Base-by-base conservation (phyloP, 1,140 invertebrate genomes). In the Drosophila carrolli region DNA sequence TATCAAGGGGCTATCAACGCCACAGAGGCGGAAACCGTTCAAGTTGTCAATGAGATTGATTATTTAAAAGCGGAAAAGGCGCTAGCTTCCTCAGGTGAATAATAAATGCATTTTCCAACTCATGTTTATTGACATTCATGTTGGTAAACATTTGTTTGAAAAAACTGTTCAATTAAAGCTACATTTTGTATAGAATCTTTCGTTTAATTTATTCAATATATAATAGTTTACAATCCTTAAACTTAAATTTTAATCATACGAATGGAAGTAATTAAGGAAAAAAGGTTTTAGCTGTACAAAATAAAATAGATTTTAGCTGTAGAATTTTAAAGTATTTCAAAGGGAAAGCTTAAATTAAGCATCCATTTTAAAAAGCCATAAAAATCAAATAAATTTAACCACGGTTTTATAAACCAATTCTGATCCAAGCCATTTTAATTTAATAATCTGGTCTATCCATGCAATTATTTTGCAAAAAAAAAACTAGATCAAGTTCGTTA, bases 41-140 rank as follows among this genome's bases (percentile, higher is more conserved):
- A 60, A 38, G 51, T 75, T 84, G 77, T 85, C 81, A 84, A 84
- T 84, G 81, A 81, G 81, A 84, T 85, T 85, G 81, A 84, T 85
- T 84, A 71, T 84, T 72, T 37, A 44, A 59, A 61, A 38, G 23
- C 40, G 14, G 51, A 40, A 43, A 40, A 44, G 71, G 78, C 78
- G 72, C 59, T 57, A 56, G 44, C 14, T 50, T 74, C 35, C 65
- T 81, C 60, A 66, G 74, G 62, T 82, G 56, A 46, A 81, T 81
- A 61, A 60, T 57, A 35, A 57, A 53, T 43, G 44, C 23, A 35
- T 38, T 67, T 68, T 27, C 9, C 8, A 50, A 9, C 7, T 13
- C 23, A 5, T 50, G 27, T 14, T 56, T 55, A 14, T 23, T 6
- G 35, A 23, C 19, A 4, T 5, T 4, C 4, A n/a, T 14, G 7